Evolutionary conservation across 2,113 vertebrate species (phyloP).

Genomic region (Oryzias woworae): DNA sequence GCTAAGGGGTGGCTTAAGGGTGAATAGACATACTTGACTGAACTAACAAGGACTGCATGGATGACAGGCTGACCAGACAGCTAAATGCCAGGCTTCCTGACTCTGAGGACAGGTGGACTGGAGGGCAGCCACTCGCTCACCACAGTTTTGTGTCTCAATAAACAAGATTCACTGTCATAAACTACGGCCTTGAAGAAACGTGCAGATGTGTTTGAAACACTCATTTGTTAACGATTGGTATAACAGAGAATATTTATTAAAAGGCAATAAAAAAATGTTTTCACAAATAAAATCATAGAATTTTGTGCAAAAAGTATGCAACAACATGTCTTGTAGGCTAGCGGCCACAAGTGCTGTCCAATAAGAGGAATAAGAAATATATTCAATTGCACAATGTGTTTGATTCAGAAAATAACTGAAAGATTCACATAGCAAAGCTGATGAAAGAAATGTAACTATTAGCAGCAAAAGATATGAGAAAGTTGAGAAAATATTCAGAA

Average conservation of each 20-base stretch:
- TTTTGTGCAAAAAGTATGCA: too few species aligned
- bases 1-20: conserved; percentile 68
- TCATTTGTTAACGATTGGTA: not conserved
- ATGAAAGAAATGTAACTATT: too few species aligned
- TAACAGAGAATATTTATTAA: not conserved
- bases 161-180: conserved; percentile 7
- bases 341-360: too few species aligned
- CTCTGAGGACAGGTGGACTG: conserved; percentile 46
- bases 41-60: conserved; percentile 63
- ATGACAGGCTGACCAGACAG: conserved; percentile 48
- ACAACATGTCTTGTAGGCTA: too few species aligned
- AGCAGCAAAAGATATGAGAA: too few species aligned
- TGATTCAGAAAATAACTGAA: too few species aligned
- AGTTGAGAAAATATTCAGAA: too few species aligned
- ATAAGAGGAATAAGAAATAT: too few species aligned
- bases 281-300: too few species aligned
- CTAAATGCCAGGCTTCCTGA: conserved; percentile 51
- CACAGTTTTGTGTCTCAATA: conserved; percentile 17
- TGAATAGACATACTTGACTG: conserved; percentile 71
- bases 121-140: conserved; percentile 35
- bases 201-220: not conserved
- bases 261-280: too few species aligned
- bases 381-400: too few species aligned
- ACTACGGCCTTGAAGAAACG: not conserved
- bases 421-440: too few species aligned